Evolutionary conservation across 2,888 invertebrate species (phyloP), one percentile per base, ranked within the genome.

Genomic region (Muschampia plurimacula): DNA sequence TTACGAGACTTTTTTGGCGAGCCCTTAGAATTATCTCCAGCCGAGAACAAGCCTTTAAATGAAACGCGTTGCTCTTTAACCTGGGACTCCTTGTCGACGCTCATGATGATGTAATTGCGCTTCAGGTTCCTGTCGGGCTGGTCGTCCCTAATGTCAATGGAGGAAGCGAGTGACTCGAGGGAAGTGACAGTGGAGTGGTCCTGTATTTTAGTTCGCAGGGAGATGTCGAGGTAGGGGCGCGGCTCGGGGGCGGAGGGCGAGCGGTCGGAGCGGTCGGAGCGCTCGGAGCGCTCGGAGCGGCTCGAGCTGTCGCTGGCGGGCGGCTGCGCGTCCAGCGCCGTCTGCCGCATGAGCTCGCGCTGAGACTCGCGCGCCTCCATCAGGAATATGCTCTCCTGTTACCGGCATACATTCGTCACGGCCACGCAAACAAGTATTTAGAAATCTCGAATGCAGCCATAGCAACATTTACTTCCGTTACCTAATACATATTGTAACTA

Each of bases 371-470:
- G 96, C 39, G 97, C 97, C 89, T 97, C 97, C 79, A 97, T 90
- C 84, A 97, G 90, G 88, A 98, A 98, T 83, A 98, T 97, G 86
- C 97, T 98, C 91, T 98, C 97, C 96, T 96, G 88, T 57, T 62
- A 71, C 52, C 49, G 49, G 62, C 66, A 39, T 10, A 39, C 28
- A 57, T 32, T 52, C 57, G 41, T 67, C 32, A 65, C 46, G 8
- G 9, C 13, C n/a, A n/a, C n/a, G n/a, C n/a, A n/a, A n/a, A n/a
- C n/a, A n/a, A n/a, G n/a, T n/a, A n/a, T n/a, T n/a, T n/a, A n/a
- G n/a, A n/a, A n/a, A n/a, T n/a, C n/a, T n/a, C n/a, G n/a, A n/a
- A n/a, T n/a, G n/a, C n/a, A n/a, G n/a, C n/a, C n/a, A n/a, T n/a
- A n/a, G n/a, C n/a, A n/a, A n/a, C n/a, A n/a, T n/a, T n/a, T n/a